A percentile compares a stretch with the other conserved stretches of the same genome.
Conservation (phyloP, 1,140 invertebrate species). For the Battus philenor region DNA sequence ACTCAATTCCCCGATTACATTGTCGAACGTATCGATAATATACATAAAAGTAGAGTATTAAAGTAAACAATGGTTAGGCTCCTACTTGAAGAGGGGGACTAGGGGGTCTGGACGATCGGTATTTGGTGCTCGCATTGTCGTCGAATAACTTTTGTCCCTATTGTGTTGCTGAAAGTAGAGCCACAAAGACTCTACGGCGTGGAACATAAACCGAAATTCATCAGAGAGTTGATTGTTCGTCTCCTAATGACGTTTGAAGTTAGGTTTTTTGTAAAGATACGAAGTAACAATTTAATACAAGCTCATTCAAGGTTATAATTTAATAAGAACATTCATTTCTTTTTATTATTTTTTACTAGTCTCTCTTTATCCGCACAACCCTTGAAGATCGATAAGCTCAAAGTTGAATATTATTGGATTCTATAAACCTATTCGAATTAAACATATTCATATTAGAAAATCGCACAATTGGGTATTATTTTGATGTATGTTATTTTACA, state of each 20-base stretch:
- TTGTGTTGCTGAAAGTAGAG: conserved; percentile 70
- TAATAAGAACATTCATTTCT: neutral
- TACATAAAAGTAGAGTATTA: conserved; percentile 71
- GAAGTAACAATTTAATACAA: conserved; percentile 12
- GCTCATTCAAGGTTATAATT: conserved; percentile 8
- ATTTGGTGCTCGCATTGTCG: conserved; percentile 77
- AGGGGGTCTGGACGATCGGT: conserved; percentile 64
- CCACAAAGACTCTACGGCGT: conserved; percentile 73
- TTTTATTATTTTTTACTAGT: too few relatives aligned
- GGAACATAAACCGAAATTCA: conserved; percentile 77
- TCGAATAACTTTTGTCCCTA: conserved; percentile 77
- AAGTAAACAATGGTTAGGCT: conserved; percentile 72
- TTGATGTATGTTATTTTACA: too few relatives aligned
- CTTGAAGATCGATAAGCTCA: too few relatives aligned
- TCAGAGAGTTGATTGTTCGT: conserved; percentile 71
- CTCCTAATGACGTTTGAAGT: conserved; percentile 57
- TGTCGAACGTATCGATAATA: conserved; percentile 56
- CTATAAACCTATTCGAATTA: too few relatives aligned
- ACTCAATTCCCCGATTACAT: conserved; percentile 59
- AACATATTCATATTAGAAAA: too few relatives aligned
- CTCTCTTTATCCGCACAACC: neutral
- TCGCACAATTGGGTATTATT: too few relatives aligned
- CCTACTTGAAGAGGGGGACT: conserved; percentile 34
- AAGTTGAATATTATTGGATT: too few relatives aligned
- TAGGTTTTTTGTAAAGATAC: conserved; percentile 23